Evolutionary conservation across 2,888 invertebrate genomes (phyloP), one percentile per base, ranked within the genome.

Genomic region (Onthophagus sagittarius): DNA sequence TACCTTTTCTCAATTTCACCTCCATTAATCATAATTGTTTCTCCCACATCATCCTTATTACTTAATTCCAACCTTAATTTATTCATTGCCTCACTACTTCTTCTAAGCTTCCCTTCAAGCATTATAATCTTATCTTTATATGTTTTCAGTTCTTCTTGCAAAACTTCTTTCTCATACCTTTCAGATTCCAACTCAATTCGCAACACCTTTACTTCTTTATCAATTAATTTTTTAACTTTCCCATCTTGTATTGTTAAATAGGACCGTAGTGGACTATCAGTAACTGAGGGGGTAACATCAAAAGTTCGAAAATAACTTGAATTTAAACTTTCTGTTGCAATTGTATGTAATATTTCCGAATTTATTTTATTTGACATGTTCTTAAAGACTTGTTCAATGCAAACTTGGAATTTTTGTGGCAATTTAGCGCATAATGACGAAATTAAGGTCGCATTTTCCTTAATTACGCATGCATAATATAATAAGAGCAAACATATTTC

Each of bases 171-270:
- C 78, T 92, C 91, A 79, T 89, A 90, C 62, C 88, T 85, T 81
- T 91, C 89, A 0, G 89, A 86, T 77, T 91, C 91, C 5, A 92
- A 81, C 15, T 89, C 89, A 0, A 88, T 87, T 76, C 86, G 87
- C 63, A 92, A 79, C 2, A 86, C 84, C 14, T 88, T 84, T 9
- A 92, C 86, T 78, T 87, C 85, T 3, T 83, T 82, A 75, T 84
- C 83, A 32, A 83, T 81, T 39, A 77, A 62, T 15, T 72, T 74
- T 2, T 62, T 23, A 23, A 23, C 15, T 6, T 63, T 73, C 7
- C 11, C 33, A 5, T 77, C 74, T 5, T 85, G 84, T 3, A 84
- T 85, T 73, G 79, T 80, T 23, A 85, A 78, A 62, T 84, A 78
- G 33, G 81, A 82, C 39, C 82, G 79, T 70, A 85, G 76, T n/a